Conservation (phyloP, 2,113 vertebrate genomes). For the Elachura formosa region DNA sequence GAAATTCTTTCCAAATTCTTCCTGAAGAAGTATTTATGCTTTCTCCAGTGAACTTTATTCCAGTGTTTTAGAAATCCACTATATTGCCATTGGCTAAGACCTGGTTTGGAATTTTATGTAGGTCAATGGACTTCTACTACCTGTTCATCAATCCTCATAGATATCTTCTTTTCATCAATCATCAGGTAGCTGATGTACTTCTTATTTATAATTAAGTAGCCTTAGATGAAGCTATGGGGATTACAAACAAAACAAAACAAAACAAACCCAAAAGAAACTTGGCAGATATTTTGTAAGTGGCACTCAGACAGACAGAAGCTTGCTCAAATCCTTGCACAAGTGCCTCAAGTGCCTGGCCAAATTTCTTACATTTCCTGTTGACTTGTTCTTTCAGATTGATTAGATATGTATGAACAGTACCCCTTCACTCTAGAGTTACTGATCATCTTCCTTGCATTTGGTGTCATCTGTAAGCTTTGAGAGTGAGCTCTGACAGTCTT, state of each 20-base stretch:
- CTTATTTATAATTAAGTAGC: background rate
- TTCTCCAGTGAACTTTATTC: background rate
- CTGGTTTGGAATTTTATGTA: background rate
- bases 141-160: background rate
- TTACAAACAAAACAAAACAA: background rate
- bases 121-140: background rate
- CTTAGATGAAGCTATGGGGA: background rate
- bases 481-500: background rate
- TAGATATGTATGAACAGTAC: background rate
- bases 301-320: background rate
- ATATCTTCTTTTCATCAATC: background rate
- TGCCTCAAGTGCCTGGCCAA: background rate
- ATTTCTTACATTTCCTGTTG: background rate
- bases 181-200: background rate
- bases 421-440: background rate
- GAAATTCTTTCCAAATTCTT: background rate
- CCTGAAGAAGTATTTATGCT: background rate
- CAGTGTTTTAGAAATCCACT: background rate
- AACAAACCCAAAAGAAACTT: background rate
- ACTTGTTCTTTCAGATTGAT: background rate
- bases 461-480: background rate
- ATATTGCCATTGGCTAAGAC: background rate
- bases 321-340: background rate
- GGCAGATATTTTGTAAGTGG: background rate
- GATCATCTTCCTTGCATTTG: background rate